Evolutionary conservation across 2,888 invertebrate species (phyloP).

Genomic region (Melanostoma mellinum): DNA sequence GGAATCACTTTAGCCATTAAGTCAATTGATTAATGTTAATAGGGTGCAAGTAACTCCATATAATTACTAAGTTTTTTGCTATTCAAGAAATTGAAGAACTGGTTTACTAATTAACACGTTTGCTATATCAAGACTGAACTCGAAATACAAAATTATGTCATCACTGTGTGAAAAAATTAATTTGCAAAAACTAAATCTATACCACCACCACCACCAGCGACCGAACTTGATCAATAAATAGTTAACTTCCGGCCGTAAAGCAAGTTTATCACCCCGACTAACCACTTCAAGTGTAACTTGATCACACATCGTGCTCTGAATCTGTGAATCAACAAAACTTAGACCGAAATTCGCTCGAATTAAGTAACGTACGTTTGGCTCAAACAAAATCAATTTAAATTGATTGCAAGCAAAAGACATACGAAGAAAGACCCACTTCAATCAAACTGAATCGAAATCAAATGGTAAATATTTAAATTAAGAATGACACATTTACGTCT

Average conservation of each 20-base stretch:
- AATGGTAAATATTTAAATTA: slow-evolving; percentile 55
- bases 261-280: slow-evolving; percentile 28
- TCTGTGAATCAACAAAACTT: slow-evolving; percentile 12
- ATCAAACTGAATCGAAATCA: slow-evolving; percentile 34
- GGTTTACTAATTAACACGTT: slow-evolving; percentile 25
- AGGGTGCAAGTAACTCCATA: too few relatives aligned
- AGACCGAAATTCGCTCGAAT: neutral
- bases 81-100: neutral
- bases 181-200: neutral
- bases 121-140: slow-evolving; percentile 18
- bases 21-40: neutral
- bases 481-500: slow-evolving; percentile 58
- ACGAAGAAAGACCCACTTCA: slow-evolving; percentile 4
- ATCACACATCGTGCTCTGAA: slow-evolving; percentile 16
- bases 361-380: neutral
- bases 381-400: slow-evolving; percentile 54
- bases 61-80: neutral
- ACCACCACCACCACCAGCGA: neutral
- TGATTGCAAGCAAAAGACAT: slow-evolving; percentile 29
- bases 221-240: slow-evolving; percentile 19
- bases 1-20: neutral
- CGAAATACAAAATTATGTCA: slow-evolving; percentile 48
- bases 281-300: slow-evolving; percentile 45
- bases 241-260: slow-evolving; percentile 43
- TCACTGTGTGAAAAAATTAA: slow-evolving; percentile 13